Conservation (phyloP, 2,113 vertebrate species). For the Martes martes region DNA sequence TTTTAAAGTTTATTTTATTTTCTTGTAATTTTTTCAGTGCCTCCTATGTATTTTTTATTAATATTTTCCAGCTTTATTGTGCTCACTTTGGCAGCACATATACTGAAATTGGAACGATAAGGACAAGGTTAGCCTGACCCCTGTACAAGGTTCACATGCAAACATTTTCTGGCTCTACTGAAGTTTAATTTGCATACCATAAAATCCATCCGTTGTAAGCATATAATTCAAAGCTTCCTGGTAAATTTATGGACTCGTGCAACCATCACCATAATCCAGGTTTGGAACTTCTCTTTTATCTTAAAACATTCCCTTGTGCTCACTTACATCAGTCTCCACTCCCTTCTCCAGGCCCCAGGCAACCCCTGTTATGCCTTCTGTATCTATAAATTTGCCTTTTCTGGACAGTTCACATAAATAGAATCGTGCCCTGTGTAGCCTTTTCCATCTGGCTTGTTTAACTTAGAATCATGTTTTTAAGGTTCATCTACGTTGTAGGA, state of each 20-base stretch:
- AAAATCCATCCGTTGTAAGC: not conserved
- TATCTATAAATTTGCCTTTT: not conserved
- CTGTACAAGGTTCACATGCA: not conserved
- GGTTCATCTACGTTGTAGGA: not conserved
- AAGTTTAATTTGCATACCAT: not conserved
- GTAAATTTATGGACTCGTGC: not conserved
- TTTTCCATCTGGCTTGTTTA: not conserved
- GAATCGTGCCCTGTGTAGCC: not conserved
- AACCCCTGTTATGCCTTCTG: not conserved
- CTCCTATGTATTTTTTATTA: not conserved
- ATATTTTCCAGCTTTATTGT: not conserved
- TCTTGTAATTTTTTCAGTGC: not conserved
- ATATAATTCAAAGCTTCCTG: not conserved
- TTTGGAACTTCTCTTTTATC: not conserved
- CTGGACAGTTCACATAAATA: not conserved
- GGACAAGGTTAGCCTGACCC: not conserved
- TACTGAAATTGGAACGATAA: not conserved
- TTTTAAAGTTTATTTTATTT: conserved; percentile 4
- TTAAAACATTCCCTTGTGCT: not conserved
- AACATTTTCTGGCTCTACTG: not conserved
- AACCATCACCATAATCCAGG: not conserved
- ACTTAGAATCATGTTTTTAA: not conserved
- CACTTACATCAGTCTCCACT: not conserved
- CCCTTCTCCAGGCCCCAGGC: not conserved
- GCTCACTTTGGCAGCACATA: not conserved